Conservation (phyloP, 2,113 vertebrate species). For the Heloderma charlesbogerti region DNA sequence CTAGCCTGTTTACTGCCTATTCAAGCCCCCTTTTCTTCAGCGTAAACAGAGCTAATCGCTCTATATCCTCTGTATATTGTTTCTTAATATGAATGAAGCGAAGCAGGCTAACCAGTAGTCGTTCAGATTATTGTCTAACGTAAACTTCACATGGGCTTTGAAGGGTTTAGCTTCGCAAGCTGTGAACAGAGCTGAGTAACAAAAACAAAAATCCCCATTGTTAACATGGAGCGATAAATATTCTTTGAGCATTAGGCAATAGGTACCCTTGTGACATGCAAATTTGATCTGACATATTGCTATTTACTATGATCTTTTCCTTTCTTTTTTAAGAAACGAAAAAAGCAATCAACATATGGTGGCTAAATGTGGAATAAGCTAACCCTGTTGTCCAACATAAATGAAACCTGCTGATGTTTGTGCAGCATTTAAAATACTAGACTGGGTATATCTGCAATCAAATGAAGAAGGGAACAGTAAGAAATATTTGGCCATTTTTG, state of each 20-base stretch:
- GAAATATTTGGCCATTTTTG: conserved; percentile 73
- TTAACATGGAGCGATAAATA: conserved; percentile 45
- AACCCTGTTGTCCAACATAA: conserved; percentile 62
- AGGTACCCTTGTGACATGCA: background rate
- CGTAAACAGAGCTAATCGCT: conserved; percentile 69
- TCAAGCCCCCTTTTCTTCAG: conserved; percentile 23
- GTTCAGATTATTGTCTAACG: conserved; percentile 47
- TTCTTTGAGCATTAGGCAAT: conserved; percentile 44
- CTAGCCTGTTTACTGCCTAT: conserved; percentile 47
- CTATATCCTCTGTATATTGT: conserved; percentile 73
- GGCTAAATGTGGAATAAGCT: conserved; percentile 47
- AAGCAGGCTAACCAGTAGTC: conserved; percentile 61
- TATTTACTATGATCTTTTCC: conserved; percentile 30
- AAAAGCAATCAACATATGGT: background rate
- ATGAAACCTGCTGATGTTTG: conserved; percentile 42
- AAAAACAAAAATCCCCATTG: conserved; percentile 29
- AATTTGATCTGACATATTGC: conserved; percentile 35
- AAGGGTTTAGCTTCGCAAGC: conserved; percentile 67
- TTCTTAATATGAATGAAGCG: conserved; percentile 67
- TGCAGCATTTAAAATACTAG: conserved; percentile 23
- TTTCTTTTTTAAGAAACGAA: conserved; percentile 32
- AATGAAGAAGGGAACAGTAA: conserved; percentile 53
- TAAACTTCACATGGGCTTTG: conserved; percentile 54
- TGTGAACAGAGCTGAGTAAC: conserved; percentile 49
- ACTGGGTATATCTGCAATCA: conserved; percentile 38